Evolutionary conservation across 1,140 invertebrate species (phyloP), one percentile per base, ranked within the genome.

Genomic region (Nomia melanderi): DNA sequence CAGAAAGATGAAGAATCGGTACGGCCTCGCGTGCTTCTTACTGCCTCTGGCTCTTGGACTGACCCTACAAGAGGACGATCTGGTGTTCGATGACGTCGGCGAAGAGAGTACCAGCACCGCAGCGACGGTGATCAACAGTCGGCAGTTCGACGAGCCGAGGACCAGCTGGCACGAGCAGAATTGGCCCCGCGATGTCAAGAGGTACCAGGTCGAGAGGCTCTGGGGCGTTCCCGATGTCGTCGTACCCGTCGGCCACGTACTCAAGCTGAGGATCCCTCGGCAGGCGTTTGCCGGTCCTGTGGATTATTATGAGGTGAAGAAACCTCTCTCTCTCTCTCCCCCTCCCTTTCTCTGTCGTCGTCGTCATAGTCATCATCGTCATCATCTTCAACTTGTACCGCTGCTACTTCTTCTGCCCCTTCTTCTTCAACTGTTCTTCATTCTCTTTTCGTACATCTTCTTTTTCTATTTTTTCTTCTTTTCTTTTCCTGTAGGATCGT

Each of bases 241-340:
- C 17, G 90, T 92, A 6, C 83, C 85, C 2, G 89, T 90, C 8
- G 93, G 93, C 8, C 91, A 92, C 67, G 84, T 93, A 44, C 93
- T 93, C 72, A 91, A 88, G 59, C 83, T 93, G 29, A 89, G 88
- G 62, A 89, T 93, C 36, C 92, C 92, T 8, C 88, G 88, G 33
- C 89, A 93, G 62, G 88, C 92, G 2, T 92, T 93, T 81, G 79
- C 83, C 31, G 93, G 92, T 8, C 83, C 84, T 70, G 86, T 93
- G 9, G 87, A 92, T 69, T 88, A 87, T 79, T 93, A 92, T 77
- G 89, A 93, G 89, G 93, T 93, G 82, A 89, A n/a, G 87, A 67
- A 39, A 23, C 20, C 8, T 1, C 6, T 17, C 29, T 33, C 8
- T 36, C 33, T 36, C 3, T 36, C 3, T 36, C 0, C 47, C 20